Base-by-base conservation (phyloP, 1,140 invertebrate species). In the Saxidomus purpurata region DNA sequence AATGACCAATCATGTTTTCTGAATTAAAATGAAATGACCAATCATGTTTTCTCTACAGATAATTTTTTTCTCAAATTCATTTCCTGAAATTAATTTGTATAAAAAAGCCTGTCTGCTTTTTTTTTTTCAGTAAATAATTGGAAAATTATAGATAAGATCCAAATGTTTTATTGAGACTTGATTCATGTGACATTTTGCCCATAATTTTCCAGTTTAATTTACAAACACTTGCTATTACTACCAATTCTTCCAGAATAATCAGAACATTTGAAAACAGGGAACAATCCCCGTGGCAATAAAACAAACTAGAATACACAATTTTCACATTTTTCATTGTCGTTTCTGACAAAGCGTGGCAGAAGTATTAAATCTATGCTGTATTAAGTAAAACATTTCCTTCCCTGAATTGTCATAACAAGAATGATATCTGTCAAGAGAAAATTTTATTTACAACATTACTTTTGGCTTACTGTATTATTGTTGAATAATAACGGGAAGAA, bases 311-410 rank as follows among this genome's bases (percentile, higher is more conserved):
- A 85, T 85, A 55, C 63, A 40, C 69, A 71, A 74, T 85, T 85
- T 85, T 85, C 67, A 85, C 83, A 85, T 85, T 76, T 74, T 85
- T 85, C 83, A 85, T 47, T 13, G 31, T 43, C 36, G 28, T 85
- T 71, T 59, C 63, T 76, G 83, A 85, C 83, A 85, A 55, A 2
- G n/a, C 34, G 38, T 85, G 83, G 83, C 83, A 85, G 63, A 76
- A 85, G 61, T 49, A 85, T 85, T 85, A 74, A 74, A 85, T 85
- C 63, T 85, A 85, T 49, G 76, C 47, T 74, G 80, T 61, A 49
- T 69, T 85, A 85, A 71, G 67, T 85, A 74, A 85, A 85, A 71
- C 83, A 55, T 49, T 74, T 85, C 38, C 40, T 55, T 69, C 43
- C n/a, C 47, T 38, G 47, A 79, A 34, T 3, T 85, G 31, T 55